Evolutionary conservation across 2,888 invertebrate genomes (phyloP), one percentile per base, ranked within the genome.

Genomic region (Cynaeus angustus): DNA sequence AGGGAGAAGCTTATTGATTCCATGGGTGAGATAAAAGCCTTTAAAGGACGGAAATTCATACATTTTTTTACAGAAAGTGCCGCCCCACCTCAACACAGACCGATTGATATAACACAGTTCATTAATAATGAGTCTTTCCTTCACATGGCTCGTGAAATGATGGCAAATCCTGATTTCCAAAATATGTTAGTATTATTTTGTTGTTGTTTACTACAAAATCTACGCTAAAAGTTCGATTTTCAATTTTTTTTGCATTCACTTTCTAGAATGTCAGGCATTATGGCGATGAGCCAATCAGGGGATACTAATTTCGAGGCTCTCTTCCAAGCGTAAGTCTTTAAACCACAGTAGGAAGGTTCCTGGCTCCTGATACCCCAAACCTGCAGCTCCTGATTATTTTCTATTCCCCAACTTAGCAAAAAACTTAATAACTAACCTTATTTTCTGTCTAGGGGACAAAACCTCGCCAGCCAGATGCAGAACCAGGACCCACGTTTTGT

Each of bases 71-170:
- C 58, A 77, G 78, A 77, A 61, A 75, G 64, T 74, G 77, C 77
- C 52, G 76, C 76, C 8, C 75, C 77, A 38, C 74, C 75, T 28
- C 73, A 74, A 66, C 74, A 76, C 53, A 69, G 72, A 52, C 81
- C 81, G 3, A 79, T 90, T 61, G 91, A 92, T 81, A 82, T 92
- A 2, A 88, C 89, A 10, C 88, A 90, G 3, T 85, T 96, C 67
- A 87, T 96, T 65, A 92, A 90, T 79, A 95, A 96, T 84, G 95
- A 96, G 3, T 90, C 91, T 10, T 87, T 97, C 71, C 89, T 96
- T 83, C 92, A 91, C 78, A 94, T 96, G 92, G 95, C 95, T 2
- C 90, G 92, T 4, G 92, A 93, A 81, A 91, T 96, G 91, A 88
- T 96, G 76, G 87, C 90, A n/a, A 93, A 96, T 85, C 95, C 95